Base-by-base conservation (phyloP, 2,113 vertebrate genomes). In the Salvelinus fontinalis region DNA sequence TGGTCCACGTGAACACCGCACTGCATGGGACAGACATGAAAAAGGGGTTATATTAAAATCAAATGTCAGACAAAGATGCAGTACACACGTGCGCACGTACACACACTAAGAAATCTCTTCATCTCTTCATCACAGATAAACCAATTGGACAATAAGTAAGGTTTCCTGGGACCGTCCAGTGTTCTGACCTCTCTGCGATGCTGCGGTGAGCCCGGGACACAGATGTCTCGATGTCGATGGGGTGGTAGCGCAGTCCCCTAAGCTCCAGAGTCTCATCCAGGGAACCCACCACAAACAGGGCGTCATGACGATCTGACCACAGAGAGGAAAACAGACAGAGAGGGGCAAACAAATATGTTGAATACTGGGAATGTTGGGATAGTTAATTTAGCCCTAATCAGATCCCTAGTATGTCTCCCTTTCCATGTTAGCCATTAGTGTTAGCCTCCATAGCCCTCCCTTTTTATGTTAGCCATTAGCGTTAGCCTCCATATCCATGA, bases 1-100 rank as follows among this genome's bases (percentile, higher is more conserved):
- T 99, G 92, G 97, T 99, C 98, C 98, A 99, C 0, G 97, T 99
- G 94, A 99, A 99, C 49, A 99, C 98, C 0, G 97, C 98, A 71
- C 98, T 99, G 82, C 2, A 44, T 4, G 26, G 54, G 14, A n/a
- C 4, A 71, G 0, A 18, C 51, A n/a, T 13, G 18, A 31, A n/a
- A 64, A 5, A 60, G 18, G 18, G 54, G 4, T 57, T 12, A 24
- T 16, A 18, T 44, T 67, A 14, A 48, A 49, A 22, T 48, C 14
- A 48, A 9, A 66, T 66, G 64, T 27, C 22, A 16, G 26, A 34
- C 29, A 18, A 26, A 18, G 12, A 54, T 5, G 6, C 31, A 22
- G 12, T 60, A 9, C n/a, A n/a, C 18, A 22, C 20, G 59, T 22
- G n/a, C 5, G 7, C 20, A n/a, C 20, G n/a, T 22, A n/a, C 59